Evolutionary conservation across 2,888 invertebrate genomes (phyloP), one percentile per base, ranked within the genome.

Genomic region (Escarpia spicata): DNA sequence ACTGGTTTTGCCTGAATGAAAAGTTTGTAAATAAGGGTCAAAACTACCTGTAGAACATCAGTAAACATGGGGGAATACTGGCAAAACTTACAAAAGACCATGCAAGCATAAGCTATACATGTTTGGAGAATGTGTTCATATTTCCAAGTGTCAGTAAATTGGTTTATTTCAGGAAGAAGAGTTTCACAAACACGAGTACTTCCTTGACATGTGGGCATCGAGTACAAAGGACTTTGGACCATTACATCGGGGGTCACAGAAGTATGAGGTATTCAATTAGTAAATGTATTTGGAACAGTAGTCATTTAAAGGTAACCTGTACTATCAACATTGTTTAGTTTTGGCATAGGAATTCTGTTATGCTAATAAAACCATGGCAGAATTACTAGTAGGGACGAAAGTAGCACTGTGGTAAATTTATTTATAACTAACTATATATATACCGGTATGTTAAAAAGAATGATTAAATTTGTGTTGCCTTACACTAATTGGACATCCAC

Each of bases 171-270:
- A 95, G 95, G 95, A 95, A 92, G 94, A 94, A n/a, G 95, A 95
- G n/a, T 95, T 94, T 93, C 94, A 95, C 75, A 94, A 94, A 43
- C 95, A 95, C 90, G 93, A 93, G 58, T 94, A 95, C 93, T 92
- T 94, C 60, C 94, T 94, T 93, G 93, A 94, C n/a, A 92, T 95
- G 92, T 95, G 95, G 95, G 94, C 93, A 91, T 95, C 94, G 6
- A 94, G 94, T 60, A 94, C 95, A 10, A 95, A 95, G 92, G 95
- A 95, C 89, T 95, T 94, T 92, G 95, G 94, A 26, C 43, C 75
- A 26, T 75, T 75, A 26, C 26, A 75, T 26, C 19, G 26, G 26
- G 75, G 75, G n/a, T 75, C 75, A 26, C 75, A 75, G 75, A 75
- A 75, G 19, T 75, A 75, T 75, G 75, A 75, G 75, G 75, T 75